phyloP scores from a whole-genome alignment of 2,888 invertebrate species.

The Agriotes lineatus region DNA sequence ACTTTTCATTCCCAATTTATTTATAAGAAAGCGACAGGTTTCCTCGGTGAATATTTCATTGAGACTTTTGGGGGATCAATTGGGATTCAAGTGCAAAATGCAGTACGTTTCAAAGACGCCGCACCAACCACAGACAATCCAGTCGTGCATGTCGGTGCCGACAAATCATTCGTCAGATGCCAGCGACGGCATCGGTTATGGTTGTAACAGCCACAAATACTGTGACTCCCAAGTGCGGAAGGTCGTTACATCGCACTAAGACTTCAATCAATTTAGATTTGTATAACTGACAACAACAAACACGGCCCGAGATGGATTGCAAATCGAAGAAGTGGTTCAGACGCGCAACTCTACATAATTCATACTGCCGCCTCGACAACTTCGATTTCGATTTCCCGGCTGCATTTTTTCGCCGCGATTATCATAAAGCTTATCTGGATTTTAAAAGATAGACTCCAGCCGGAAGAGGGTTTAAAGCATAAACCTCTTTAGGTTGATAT shows the following conservation, averaged over 20 bases:
- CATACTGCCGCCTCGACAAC: slow-evolving; percentile 13
- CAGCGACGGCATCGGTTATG: no score
- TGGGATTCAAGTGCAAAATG: neutral
- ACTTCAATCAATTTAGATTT: slow-evolving; percentile 5
- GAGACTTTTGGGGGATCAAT: neutral
- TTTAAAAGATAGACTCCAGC: neutral
- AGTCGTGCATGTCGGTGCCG: no score
- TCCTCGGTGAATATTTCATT: neutral
- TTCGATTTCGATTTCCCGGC: slow-evolving; percentile 13
- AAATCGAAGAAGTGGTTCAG: slow-evolving; percentile 7
- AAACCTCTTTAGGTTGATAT: neutral
- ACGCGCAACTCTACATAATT: slow-evolving; percentile 10
- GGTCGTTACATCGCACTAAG: neutral
- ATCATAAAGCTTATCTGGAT: slow-evolving; percentile 1
- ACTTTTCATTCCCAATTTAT: neutral
- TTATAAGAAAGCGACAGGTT: neutral
- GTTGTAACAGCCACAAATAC: no score
- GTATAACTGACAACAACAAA: slow-evolving; percentile 17
- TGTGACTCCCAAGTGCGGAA: no score
- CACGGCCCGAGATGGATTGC: neutral
- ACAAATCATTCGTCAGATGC: no score
- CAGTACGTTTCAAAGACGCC: no score
- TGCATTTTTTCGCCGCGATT: slow-evolving; percentile 7
- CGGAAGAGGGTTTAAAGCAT: neutral
- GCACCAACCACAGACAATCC: no score